phyloP scores from a whole-genome alignment of 1,140 invertebrate genomes.

The Pararge aegeria region DNA sequence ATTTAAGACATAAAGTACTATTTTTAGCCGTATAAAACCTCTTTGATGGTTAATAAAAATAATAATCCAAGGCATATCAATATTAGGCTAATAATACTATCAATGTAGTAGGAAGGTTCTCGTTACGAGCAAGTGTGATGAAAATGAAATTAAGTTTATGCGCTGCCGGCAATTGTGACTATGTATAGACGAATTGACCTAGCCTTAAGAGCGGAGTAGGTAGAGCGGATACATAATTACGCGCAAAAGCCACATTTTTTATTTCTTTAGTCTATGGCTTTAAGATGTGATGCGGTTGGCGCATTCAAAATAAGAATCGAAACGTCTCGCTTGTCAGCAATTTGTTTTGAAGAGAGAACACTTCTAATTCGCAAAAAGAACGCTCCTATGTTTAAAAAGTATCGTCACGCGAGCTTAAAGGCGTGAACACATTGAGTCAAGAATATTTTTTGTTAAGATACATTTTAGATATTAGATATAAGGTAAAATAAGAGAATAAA shows the following conservation, averaged over 20 bases:
- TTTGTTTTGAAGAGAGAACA: slow-evolving; percentile 77
- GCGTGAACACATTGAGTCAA: slow-evolving; percentile 29
- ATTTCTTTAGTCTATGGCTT: neutral
- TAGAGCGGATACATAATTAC: no score
- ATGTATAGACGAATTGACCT: no score
- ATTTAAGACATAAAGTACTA: no score
- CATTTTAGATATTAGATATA: slow-evolving; percentile 1
- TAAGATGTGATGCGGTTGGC: slow-evolving; percentile 40
- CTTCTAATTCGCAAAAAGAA: slow-evolving; percentile 78
- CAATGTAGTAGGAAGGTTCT: no score
- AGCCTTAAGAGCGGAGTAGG: no score
- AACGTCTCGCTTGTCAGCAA: slow-evolving; percentile 75
- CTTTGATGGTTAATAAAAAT: no score
- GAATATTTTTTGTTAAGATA: neutral
- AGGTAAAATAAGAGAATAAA: neutral
- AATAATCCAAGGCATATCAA: no score
- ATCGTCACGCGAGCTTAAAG: slow-evolving; percentile 67
- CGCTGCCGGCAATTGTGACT: no score
- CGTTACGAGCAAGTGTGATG: no score
- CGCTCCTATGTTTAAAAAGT: slow-evolving; percentile 73
- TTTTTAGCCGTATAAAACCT: no score
- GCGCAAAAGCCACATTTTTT: neutral
- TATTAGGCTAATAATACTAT: no score
- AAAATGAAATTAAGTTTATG: no score
- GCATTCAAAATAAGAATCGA: slow-evolving; percentile 67